Base-by-base conservation (phyloP, 2,113 vertebrate genomes). In the Chunga burmeisteri region DNA sequence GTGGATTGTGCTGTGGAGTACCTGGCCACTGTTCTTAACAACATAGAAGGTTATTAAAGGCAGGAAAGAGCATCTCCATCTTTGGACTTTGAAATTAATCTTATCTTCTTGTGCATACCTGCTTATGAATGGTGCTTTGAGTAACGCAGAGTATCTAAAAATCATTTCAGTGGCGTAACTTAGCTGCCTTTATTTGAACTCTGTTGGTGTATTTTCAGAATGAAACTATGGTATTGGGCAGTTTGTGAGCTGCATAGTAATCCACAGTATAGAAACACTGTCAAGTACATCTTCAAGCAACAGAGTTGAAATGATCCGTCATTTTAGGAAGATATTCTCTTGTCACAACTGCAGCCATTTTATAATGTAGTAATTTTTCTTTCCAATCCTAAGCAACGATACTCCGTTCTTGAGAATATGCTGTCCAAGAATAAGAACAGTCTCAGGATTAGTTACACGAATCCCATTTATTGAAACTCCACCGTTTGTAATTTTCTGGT, bases 351-450 rank as follows among this genome's bases (percentile, higher is more conserved):
- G 97, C 89, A 99, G 98, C 99, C 99, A 99, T 97, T 99, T 99
- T 96, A 99, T 98, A 96, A 99, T 98, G 93, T 99, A 98, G 85
- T 99, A 99, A 96, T 99, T 99, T 95, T 94, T 99, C 97, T 99
- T 99, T 90, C 99, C 99, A 93, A 99, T 98, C 95, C 98, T 98
- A 84, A 99, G 98, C 80, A 99, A 94, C 1, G 98, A 98, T n/a
- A 99, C 98, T 95, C 99, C 99, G 40, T 99, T 99, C 58, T 98
- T 98, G 61, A 99, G 98, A 94, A 99, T 99, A 83, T 99, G 99
- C 72, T 99, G 97, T 90, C 99, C 99, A 2, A 98, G 96, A 86
- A 99, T 88, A 86, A 99, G 98, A 38, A 99, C 97, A 94, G 99
- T 97, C 91, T 99, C 99, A 0, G 99, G 99, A 83, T 99, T 98